Conservation (phyloP, 1,140 invertebrate species). For the Zaprionus kolodkinae region DNA sequence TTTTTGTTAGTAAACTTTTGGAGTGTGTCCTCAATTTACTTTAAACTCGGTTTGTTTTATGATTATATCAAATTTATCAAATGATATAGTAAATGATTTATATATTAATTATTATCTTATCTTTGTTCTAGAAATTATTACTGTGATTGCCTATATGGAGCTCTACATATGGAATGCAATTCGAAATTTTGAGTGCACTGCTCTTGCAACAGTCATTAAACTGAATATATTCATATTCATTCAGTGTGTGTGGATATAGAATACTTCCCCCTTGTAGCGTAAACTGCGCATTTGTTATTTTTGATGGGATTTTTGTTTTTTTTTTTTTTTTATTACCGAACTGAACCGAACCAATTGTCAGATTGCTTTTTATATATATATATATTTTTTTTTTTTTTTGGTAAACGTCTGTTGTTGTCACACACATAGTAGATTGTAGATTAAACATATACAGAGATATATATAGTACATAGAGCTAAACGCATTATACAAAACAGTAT, state of each 20-base stretch:
- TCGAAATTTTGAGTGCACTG: neutral
- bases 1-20: slow-evolving; percentile 23
- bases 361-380: slow-evolving; percentile 35
- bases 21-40: neutral
- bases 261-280: neutral
- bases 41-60: too few species aligned
- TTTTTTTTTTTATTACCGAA: slow-evolving; percentile 29
- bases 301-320: slow-evolving; percentile 19
- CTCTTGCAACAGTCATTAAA: neutral
- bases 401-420: slow-evolving; percentile 31
- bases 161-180: too few species aligned
- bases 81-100: too few species aligned
- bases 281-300: slow-evolving; percentile 7
- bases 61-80: too few species aligned
- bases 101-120: too few species aligned
- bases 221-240: neutral
- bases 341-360: slow-evolving; percentile 12
- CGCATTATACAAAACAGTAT: neutral
- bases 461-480: slow-evolving; percentile 13
- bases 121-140: too few species aligned
- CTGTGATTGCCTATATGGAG: too few species aligned
- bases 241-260: neutral
- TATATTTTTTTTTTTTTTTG: too few species aligned
- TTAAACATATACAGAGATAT: slow-evolving; percentile 14
- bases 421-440: slow-evolving; percentile 8